Conservation (phyloP, 2,797 vertebrate genomes). For the Rhyacichthys aspro region DNA sequence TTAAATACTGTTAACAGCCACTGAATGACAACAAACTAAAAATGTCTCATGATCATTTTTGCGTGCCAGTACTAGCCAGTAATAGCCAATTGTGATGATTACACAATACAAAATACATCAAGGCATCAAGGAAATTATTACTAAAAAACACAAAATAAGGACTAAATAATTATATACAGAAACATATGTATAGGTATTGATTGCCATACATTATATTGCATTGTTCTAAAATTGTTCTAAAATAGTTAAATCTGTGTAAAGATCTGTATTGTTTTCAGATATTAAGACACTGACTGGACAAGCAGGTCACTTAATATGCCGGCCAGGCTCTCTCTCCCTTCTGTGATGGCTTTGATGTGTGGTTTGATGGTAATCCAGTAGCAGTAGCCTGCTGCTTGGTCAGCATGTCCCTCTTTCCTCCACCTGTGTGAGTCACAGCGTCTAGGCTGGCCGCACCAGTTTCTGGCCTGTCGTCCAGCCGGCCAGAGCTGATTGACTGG, state of each 20-base stretch:
- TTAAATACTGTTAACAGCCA: slow-evolving; percentile 74
- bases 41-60: slow-evolving; percentile 22
- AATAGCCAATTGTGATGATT: too few relatives aligned
- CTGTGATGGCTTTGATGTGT: slow-evolving; percentile 19
- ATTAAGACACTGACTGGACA: slow-evolving; percentile 27
- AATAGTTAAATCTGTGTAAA: slow-evolving; percentile 28
- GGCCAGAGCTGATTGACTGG: slow-evolving; percentile 68
- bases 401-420: slow-evolving; percentile 24
- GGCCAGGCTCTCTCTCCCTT: neutral
- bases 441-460: slow-evolving; percentile 32
- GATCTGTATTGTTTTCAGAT: slow-evolving; percentile 14
- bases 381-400: slow-evolving; percentile 32
- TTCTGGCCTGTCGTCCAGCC: slow-evolving; percentile 50
- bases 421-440: slow-evolving; percentile 49
- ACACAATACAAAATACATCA: too few relatives aligned
- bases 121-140: too few relatives aligned
- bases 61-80: neutral
- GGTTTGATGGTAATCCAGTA: slow-evolving; percentile 36
- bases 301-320: slow-evolving; percentile 6
- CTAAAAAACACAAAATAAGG: too few relatives aligned
- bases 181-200: slow-evolving; percentile 2
- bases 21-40: slow-evolving; percentile 69
- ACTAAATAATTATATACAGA: too few relatives aligned
- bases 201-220: slow-evolving; percentile 4
- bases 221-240: slow-evolving; percentile 32